A percentile compares a stretch with the other conserved stretches of the same genome.
phyloP scores from a whole-genome alignment of 1,140 invertebrate genomes.

The Apis laboriosa region DNA sequence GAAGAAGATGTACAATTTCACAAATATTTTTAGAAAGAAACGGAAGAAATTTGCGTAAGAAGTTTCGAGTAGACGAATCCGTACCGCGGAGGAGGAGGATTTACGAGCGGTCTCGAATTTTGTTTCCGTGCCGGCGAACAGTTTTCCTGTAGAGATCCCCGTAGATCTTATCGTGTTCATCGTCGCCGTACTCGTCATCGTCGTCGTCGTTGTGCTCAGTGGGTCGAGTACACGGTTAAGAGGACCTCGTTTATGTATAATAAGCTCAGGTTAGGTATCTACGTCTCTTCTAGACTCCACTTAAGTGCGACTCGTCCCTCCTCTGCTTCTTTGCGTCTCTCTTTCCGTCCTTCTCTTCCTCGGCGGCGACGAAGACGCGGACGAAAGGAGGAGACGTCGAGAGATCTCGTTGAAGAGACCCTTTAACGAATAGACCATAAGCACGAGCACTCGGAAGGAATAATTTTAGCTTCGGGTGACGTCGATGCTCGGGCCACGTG shows the following conservation, averaged over 20 bases:
- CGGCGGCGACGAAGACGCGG: conserved; percentile 2
- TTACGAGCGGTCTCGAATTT: background rate
- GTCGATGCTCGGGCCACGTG: background rate
- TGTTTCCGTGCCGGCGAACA: conserved; percentile 13
- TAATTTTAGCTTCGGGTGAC: conserved; percentile 43
- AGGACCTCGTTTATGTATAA: conserved; percentile 62
- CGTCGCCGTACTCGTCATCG: conserved; percentile 11
- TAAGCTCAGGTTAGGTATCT: conserved; percentile 55
- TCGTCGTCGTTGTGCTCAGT: conserved; percentile 49
- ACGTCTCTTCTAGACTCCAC: conserved; percentile 42
- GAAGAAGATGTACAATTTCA: background rate
- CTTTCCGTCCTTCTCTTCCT: background rate
- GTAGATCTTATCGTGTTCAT: conserved; percentile 26
- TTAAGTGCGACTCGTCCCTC: conserved; percentile 37
- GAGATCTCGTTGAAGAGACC: conserved; percentile 40
- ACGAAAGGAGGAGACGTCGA: conserved; percentile 1
- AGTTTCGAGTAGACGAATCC: background rate
- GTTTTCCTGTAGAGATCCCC: background rate
- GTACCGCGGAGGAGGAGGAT: background rate
- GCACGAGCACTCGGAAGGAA: conserved; percentile 34
- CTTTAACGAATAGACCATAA: conserved; percentile 47
- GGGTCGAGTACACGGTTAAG: conserved; percentile 61
- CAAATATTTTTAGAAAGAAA: background rate
- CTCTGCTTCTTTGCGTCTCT: background rate
- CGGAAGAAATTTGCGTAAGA: too few species aligned